Percentiles rank a stretch among this genome's conserved stretches.
Conservation (phyloP, 2,888 invertebrate species). For the Rhaphigaster nebulosa region DNA sequence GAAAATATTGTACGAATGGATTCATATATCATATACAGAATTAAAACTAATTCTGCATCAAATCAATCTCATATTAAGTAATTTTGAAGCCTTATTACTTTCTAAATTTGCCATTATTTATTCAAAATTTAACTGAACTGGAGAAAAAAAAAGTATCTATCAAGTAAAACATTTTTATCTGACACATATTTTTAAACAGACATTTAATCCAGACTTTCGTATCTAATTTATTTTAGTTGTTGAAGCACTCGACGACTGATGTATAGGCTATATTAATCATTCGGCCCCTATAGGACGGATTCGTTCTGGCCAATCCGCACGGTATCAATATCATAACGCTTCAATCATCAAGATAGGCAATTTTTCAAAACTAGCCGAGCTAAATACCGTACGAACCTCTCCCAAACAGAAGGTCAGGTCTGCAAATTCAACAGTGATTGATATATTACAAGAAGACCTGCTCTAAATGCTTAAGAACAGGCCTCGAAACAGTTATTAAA, state of each 20-base stretch:
- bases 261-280: background rate
- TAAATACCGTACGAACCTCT: background rate
- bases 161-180: no score
- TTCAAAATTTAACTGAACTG: no score
- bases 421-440: background rate
- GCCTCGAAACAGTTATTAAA: no score
- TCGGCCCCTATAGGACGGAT: background rate
- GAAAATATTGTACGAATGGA: no score
- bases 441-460: background rate
- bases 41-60: no score
- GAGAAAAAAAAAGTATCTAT: no score
- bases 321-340: background rate
- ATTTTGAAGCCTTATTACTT: no score
- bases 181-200: background rate
- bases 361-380: background rate
- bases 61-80: no score
- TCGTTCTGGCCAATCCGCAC: conserved; percentile 11
- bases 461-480: background rate
- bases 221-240: background rate
- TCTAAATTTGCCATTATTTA: no score
- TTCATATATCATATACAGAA: no score
- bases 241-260: background rate
- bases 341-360: background rate
- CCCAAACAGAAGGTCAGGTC: background rate
- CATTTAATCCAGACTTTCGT: background rate